phyloP scores from a whole-genome alignment of 1,140 invertebrate species.

The Stenopsyche tienmushanensis region DNA sequence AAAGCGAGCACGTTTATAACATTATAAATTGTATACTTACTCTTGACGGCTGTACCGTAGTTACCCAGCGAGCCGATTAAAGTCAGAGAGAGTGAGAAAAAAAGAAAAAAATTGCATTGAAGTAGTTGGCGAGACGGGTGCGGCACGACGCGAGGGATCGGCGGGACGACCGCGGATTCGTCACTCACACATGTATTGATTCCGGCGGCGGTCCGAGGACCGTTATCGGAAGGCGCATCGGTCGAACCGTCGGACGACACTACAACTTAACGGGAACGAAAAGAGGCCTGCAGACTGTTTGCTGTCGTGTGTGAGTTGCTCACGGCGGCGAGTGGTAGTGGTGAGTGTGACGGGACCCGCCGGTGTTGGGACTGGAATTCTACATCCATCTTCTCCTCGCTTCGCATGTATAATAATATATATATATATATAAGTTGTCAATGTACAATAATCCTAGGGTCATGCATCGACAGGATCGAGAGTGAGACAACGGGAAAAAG shows the following conservation, averaged over 20 bases:
- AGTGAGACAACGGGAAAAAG: conserved; percentile 29
- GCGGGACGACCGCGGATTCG: not conserved
- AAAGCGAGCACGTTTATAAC: conserved; percentile 16
- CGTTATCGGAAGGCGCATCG: conserved; percentile 36
- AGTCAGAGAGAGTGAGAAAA: conserved; percentile 56
- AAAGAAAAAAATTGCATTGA: conserved; percentile 60
- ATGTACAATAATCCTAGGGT: conserved; percentile 25
- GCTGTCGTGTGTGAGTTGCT: conserved; percentile 35
- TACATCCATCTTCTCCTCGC: conserved; percentile 23
- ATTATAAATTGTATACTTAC: conserved; percentile 53
- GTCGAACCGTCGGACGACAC: conserved; percentile 35
- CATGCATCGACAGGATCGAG: conserved; percentile 36
- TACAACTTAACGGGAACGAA: conserved; percentile 37
- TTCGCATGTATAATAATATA: conserved; percentile 24
- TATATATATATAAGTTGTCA: not conserved
- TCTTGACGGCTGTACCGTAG: conserved; percentile 56
- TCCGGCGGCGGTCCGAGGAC: conserved; percentile 45
- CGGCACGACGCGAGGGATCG: conserved; percentile 35
- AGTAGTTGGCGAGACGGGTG: conserved; percentile 55
- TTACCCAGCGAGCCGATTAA: conserved; percentile 59
- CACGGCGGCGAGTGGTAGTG: conserved; percentile 40
- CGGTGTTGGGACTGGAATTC: conserved; percentile 46
- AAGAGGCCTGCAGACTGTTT: conserved; percentile 25
- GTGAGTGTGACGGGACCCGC: conserved; percentile 47
- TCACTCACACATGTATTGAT: conserved; percentile 60